Evolutionary conservation across 2,888 invertebrate species (phyloP).

Genomic region (Calliopum simillimum): DNA sequence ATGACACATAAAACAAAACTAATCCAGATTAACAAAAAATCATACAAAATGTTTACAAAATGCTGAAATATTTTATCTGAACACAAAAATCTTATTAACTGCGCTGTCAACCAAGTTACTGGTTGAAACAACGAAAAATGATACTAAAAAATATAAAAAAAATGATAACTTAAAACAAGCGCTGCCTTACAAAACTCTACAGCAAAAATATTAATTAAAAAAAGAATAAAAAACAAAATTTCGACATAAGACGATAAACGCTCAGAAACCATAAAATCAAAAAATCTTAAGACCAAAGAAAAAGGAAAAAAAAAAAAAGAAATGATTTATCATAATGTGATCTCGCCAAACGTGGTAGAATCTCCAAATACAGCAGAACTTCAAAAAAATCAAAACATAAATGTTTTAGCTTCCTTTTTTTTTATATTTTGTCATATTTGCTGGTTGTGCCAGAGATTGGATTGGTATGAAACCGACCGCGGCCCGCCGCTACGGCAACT

Average conservation of each 20-base stretch:
- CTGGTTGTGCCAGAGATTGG: too few relatives aligned
- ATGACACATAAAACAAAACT: slow-evolving; percentile 33
- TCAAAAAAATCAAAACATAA: not conserved
- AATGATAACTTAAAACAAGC: not conserved
- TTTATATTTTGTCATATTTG: not conserved
- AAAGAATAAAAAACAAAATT: slow-evolving; percentile 20
- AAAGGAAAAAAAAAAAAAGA: not conserved
- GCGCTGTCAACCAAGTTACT: slow-evolving; percentile 16
- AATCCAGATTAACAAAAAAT: slow-evolving; percentile 10
- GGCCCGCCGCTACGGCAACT: not conserved
- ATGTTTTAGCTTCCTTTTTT: not conserved
- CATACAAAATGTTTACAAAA: slow-evolving; percentile 32
- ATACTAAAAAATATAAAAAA: slow-evolving; percentile 7
- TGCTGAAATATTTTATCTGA: slow-evolving; percentile 30
- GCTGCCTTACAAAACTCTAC: not conserved
- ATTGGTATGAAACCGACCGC: too few relatives aligned
- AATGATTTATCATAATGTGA: slow-evolving; percentile 32
- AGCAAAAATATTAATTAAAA: slow-evolving; percentile 13
- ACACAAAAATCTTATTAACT: slow-evolving; percentile 23
- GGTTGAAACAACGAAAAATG: slow-evolving; percentile 8
- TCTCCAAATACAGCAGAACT: not conserved
- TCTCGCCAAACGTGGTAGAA: slow-evolving; percentile 14
- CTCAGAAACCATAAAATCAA: slow-evolving; percentile 11
- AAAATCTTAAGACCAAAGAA: not conserved
- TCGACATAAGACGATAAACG: slow-evolving; percentile 25